Percentiles rank a stretch among this genome's conserved stretches.
These are phyloP conservation scores for Agapornis roseicollis DNA, from an alignment of 2,113 vertebrate genomes.

Conservation along the genomic window DNA sequence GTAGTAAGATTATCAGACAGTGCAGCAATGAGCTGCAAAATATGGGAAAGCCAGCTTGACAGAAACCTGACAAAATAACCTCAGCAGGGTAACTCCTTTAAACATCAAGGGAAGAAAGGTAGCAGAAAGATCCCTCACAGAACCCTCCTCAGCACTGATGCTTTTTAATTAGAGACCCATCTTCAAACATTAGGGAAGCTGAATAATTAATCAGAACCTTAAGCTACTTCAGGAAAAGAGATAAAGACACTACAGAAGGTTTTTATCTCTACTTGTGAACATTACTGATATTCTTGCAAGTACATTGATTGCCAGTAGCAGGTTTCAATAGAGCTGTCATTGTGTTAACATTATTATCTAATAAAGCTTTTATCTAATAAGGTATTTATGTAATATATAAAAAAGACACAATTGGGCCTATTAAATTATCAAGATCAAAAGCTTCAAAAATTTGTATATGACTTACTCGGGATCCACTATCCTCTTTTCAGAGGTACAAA, in stretches of 20 bases:
- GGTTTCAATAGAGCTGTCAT: not conserved
- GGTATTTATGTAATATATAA: not conserved
- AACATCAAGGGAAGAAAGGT: not conserved
- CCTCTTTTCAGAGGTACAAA: not conserved
- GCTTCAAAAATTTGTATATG: not conserved
- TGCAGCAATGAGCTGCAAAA: slow-evolving; percentile 76
- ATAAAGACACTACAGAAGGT: not conserved
- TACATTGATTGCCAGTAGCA: not conserved
- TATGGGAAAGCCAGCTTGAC: slow-evolving; percentile 68
- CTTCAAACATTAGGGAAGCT: slow-evolving; percentile 8
- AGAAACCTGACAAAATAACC: slow-evolving; percentile 50
- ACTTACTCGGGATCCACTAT: not conserved
- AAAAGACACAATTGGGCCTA: not conserved
- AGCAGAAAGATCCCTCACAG: not conserved
- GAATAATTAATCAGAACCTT: slow-evolving; percentile 5
- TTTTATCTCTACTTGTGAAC: not conserved
- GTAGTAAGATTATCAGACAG: slow-evolving; percentile 78
- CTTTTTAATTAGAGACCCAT: slow-evolving; percentile 8
- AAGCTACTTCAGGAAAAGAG: not conserved
- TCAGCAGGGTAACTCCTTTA: not conserved
- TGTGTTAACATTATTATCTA: not conserved
- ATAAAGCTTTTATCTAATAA: not conserved
- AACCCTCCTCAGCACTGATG: not conserved
- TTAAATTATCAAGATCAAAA: not conserved
- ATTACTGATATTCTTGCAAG: not conserved